Base-by-base conservation (phyloP, 92 coral and sea anemone genomes). In the Paramuricea clavata region DNA sequence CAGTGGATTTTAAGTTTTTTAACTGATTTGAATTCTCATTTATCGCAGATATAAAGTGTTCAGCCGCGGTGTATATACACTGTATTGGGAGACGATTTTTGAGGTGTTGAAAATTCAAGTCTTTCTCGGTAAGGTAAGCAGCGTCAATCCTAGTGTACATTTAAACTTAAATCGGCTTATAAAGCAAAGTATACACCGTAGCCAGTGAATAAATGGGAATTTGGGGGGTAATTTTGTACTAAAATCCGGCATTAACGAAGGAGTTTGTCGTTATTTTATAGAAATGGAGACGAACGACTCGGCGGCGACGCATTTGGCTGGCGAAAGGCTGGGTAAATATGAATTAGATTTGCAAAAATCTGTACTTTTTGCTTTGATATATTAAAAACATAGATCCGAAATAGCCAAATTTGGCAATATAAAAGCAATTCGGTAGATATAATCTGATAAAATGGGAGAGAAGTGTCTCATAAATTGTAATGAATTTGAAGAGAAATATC, bases 281-380 rank as follows among this genome's bases (percentile, higher is more conserved):
- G 7, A 39, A 49, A 59, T 61, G 84, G 84, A 79, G 84, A 59
- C 64, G 73, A 57, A 79, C 31, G 71, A 13, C 54, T 35, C 74
- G 6, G 7, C 10, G 10, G 21, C 25, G 12, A n/a, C 16, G 72
- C 72, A 65, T 28, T 28, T 65, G 72, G 41, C 41, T 33, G 19
- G 21, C 36, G 72, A 65, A 10, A 31, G 39, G 11, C 12, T 10
- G 28, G 72, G 72, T 65, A 65, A 27, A 65, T 65, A 65, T 65
- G n/a, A 28, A 12, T 11, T 1, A 33, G 11, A 65, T 26, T 0
- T 31, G 31, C 22, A 19, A 31, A 31, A 16, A 65, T 65, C 28
- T 54, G 6, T 0, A 28, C 12, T 31, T 12, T 33, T 28, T 27
- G 19, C 72, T 65, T 65, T 31, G 17, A 65, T 19, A 65, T 65